These are phyloP conservation scores for Octodonta nipae DNA, from an alignment of 2,888 invertebrate species.

Conservation along the genomic window DNA sequence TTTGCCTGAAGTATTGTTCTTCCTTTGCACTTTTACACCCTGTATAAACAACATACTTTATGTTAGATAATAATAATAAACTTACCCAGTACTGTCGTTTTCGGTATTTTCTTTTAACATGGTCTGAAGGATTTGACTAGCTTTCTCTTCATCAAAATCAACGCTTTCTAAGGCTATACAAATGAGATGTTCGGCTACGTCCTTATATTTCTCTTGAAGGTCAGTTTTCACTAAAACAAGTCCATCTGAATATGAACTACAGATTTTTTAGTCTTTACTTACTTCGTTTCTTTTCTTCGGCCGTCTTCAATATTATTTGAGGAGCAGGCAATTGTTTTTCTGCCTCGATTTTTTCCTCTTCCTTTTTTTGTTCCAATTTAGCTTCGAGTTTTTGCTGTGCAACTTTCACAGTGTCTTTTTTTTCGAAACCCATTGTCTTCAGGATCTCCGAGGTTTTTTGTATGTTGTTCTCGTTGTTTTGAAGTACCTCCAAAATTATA, in stretches of 20 bases:
- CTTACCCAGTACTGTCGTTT: no score
- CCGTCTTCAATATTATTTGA: slow-evolving; percentile 50
- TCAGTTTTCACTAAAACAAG: slow-evolving; percentile 49
- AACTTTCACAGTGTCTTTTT: slow-evolving; percentile 51
- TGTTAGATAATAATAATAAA: no score
- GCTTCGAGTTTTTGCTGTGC: slow-evolving; percentile 37
- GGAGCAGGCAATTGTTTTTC: slow-evolving; percentile 21
- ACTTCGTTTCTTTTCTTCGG: slow-evolving; percentile 59
- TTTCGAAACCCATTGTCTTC: slow-evolving; percentile 67
- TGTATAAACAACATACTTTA: no score
- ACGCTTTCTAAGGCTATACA: slow-evolving; percentile 78
- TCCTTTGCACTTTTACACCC: no score
- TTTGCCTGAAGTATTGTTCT: no score
- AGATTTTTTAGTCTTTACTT: slow-evolving; percentile 27
- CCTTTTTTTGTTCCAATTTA: slow-evolving; percentile 24
- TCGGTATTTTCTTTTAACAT: slow-evolving; percentile 52
- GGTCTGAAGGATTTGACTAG: slow-evolving; percentile 63
- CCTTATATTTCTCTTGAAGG: slow-evolving; percentile 58
- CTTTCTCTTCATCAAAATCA: slow-evolving; percentile 69
- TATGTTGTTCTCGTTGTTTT: slow-evolving; percentile 81
- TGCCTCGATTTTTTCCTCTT: slow-evolving; percentile 12
- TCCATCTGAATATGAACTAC: slow-evolving; percentile 2
- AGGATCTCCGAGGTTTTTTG: slow-evolving; percentile 75
- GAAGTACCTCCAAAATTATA: slow-evolving; percentile 66
- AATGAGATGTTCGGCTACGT: slow-evolving; percentile 68